Evolutionary conservation across 2,797 vertebrate genomes (phyloP), one percentile per base, ranked within the genome.

Genomic region (Danionella dracula): DNA sequence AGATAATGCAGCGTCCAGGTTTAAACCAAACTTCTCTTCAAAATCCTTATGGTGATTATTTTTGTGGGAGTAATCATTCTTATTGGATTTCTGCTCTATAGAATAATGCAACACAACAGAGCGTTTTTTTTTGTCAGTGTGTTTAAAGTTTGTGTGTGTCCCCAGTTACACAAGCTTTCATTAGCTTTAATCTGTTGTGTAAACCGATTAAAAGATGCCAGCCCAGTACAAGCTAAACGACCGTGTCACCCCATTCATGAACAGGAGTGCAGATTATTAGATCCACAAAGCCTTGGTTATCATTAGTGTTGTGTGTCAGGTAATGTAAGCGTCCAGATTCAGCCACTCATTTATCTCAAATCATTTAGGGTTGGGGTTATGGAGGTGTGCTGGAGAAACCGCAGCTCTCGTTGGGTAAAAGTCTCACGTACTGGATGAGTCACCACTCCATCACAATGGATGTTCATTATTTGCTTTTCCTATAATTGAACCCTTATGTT

Each of bases 131-230:
- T 48, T 51, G 53, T 56, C 49, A 23, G 65, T 2, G 31, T 60
- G 42, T 46, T 57, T 31, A 27, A 29, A 23, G 56, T 67, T 65
- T 21, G 21, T 27, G 41, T 64, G 34, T 66, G 49, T n/a, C n/a
- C 68, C 58, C 65, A 45, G 54, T 73, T 68, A 9, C 56, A 63
- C 68, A 69, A 53, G 48, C 42, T 55, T 56, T 55, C 48, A 61
- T 75, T 75, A 60, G 53, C 56, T 69, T 66, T 73, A 73, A 76
- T 78, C 76, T 73, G 55, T 54, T 54, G 41, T 38, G 49, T 78
- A 76, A 78, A 71, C 73, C 60, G 71, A 71, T 75, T 78, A 71
- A 71, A 59, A 48, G 44, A 50, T 67, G 60, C 73, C 38, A 40
- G n/a, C 45, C 49, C 38, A 70, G 66, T 53, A 50, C 40, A 60